phyloP scores from a whole-genome alignment of 2,888 invertebrate genomes.

The Hirtodrosophila alboralis region DNA sequence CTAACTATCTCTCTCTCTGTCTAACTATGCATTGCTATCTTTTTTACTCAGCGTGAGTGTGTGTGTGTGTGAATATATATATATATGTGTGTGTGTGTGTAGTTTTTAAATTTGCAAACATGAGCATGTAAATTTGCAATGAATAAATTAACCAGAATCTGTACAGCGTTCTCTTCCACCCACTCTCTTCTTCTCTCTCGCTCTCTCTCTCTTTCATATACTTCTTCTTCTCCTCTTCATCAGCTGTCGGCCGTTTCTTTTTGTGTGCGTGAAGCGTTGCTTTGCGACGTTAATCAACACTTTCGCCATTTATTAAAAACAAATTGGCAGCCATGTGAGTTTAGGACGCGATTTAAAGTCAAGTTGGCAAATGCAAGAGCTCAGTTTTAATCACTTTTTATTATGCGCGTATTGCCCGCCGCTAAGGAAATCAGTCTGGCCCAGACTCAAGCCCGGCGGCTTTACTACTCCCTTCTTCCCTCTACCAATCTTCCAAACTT shows the following conservation, averaged over 20 bases:
- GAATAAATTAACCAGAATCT: constrained; percentile 71
- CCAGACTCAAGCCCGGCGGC: constrained; percentile 38
- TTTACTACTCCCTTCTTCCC: no score
- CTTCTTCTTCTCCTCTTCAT: no score
- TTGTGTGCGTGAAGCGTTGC: constrained; percentile 21
- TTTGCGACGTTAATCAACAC: constrained; percentile 62
- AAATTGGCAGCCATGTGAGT: constrained; percentile 60
- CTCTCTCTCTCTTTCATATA: background rate
- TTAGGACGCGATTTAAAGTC: constrained; percentile 29
- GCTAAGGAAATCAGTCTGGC: constrained; percentile 54
- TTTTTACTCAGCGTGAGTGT: constrained; percentile 6
- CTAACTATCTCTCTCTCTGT: constrained; percentile 4
- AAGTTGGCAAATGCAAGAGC: constrained; percentile 30
- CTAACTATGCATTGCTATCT: constrained; percentile 21
- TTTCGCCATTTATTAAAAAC: constrained; percentile 72
- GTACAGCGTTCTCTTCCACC: constrained; percentile 9
- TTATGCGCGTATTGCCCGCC: constrained; percentile 48
- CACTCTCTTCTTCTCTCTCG: background rate
- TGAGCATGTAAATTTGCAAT: constrained; percentile 78
- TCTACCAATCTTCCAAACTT: constrained; percentile 23
- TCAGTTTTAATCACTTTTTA: constrained; percentile 73
- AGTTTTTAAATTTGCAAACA: constrained; percentile 78
- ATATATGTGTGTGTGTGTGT: constrained; percentile 39
- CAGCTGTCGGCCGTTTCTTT: no score
- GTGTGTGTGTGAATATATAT: constrained; percentile 2